Base-by-base conservation (phyloP, 23 tunicate genomes). In the Halocynthia roretzi region DNA sequence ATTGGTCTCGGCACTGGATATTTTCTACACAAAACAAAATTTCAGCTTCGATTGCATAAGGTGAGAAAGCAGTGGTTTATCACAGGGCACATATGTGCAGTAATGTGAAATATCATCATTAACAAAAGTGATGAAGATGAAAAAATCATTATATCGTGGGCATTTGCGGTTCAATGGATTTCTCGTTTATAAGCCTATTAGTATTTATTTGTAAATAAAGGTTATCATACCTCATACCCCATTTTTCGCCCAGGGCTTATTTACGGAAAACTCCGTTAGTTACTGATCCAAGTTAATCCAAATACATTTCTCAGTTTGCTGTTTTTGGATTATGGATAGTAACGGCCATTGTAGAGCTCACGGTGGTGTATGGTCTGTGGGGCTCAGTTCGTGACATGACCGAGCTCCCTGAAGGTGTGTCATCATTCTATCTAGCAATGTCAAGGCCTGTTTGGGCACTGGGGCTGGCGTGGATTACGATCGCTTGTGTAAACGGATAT, bases 1-100 rank as follows among this genome's bases (percentile, higher is more conserved):
- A 75, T 91, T 50, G 97, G 97, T 53, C 77, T 91, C 87, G 22
- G 77, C 53, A 85, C 97, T 48, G 97, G 97, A 8, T 85, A 81
- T 52, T 7, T 91, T 6, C 70, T 91, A 8, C 87, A 56, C 51
- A 72, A 67, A 5, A 74, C 72, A 0, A 81, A 81, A 51, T 48
- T 67, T 54, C 81, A 77, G 64, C 21, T 91, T 6, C 70, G 75
- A 77, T 70, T 90, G 86, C 61, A 76, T 20, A 83, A 87, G 76
- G 94, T 83, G 70, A 67, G 67, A 31, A 31, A 31, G 44, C 44
- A 31, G 44, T 31, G 4, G 44, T 31, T 31, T 31, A 31, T 31
- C 44, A 31, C 44, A 31, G 44, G 44, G 44, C 44, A 31, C 44
- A 31, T 31, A 31, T 31, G 44, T 31, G 44, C 44, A 31, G 44